Conservation (phyloP, 1,140 invertebrate species). For the Proales similis region DNA sequence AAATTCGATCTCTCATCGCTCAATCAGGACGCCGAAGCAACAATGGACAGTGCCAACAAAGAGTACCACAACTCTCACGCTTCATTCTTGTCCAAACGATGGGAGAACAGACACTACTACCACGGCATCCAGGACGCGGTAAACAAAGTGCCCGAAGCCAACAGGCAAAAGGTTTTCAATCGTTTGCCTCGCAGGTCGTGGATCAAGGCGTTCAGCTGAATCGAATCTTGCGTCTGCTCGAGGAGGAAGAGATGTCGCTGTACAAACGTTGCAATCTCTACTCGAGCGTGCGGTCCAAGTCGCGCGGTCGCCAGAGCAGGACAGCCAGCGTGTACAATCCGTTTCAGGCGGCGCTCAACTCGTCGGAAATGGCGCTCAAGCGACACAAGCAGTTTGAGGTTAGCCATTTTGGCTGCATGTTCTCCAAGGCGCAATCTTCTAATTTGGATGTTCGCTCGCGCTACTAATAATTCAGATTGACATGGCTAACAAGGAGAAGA, state of each 20-base stretch:
- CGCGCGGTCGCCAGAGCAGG: background rate
- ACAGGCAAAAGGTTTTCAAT: background rate
- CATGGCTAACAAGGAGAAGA: constrained; percentile 29
- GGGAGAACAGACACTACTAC: constrained; percentile 34
- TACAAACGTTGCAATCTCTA: constrained; percentile 28
- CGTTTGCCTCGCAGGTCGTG: constrained; percentile 1
- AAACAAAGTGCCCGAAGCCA: background rate
- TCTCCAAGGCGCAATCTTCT: background rate
- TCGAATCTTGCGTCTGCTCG: constrained; percentile 33
- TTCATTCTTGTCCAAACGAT: constrained; percentile 28
- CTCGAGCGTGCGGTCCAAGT: background rate
- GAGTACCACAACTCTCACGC: constrained; percentile 29
- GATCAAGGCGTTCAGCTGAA: constrained; percentile 36
- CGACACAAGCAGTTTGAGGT: constrained; percentile 37
- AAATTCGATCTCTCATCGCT: no score
- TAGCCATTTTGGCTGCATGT: background rate
- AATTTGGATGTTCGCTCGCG: background rate
- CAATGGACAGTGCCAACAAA: constrained; percentile 31
- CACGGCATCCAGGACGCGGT: constrained; percentile 32
- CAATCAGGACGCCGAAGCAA: constrained; percentile 4
- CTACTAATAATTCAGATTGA: constrained; percentile 18
- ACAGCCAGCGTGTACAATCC: constrained; percentile 29
- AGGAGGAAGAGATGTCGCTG: constrained; percentile 32
- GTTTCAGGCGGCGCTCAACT: constrained; percentile 1
- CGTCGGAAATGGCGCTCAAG: constrained; percentile 4